A percentile compares a stretch with the other conserved stretches of the same genome.
Conservation (phyloP, 2,888 invertebrate species). For the Rotaria macrura region DNA sequence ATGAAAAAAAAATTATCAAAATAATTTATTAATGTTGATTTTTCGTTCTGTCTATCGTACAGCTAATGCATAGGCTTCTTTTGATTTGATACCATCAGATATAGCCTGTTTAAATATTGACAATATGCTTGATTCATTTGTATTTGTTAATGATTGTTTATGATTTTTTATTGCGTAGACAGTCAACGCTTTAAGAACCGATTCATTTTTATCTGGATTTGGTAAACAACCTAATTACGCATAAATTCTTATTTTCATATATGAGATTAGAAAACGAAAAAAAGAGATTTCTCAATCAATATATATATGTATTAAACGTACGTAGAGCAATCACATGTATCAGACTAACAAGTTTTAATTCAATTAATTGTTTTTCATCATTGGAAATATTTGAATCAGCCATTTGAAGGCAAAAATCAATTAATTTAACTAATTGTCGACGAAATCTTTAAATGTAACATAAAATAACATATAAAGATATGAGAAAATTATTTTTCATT, state of each 20-base stretch:
- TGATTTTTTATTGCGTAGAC: not conserved
- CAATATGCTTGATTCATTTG: not conserved
- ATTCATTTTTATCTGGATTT: constrained; percentile 22
- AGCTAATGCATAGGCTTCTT: constrained; percentile 6
- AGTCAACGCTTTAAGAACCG: not conserved
- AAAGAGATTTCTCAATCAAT: too few relatives aligned
- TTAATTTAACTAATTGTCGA: not conserved
- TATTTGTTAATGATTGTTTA: not conserved
- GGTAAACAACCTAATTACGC: not conserved
- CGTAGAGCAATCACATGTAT: not conserved
- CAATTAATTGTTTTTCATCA: not conserved
- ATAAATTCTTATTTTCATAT: not conserved
- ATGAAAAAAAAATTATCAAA: not conserved
- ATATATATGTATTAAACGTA: not conserved
- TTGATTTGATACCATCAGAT: not conserved
- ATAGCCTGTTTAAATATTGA: not conserved
- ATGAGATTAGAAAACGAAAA: not conserved
- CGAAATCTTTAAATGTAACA: not conserved
- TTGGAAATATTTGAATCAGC: not conserved
- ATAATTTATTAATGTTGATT: not conserved
- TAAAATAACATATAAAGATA: too few relatives aligned
- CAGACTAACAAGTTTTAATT: not conserved
- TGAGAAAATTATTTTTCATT: not conserved
- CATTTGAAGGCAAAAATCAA: constrained; percentile 1
- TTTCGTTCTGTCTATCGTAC: not conserved